phyloP scores from a whole-genome alignment of 2,113 vertebrate species.

The Pelvicachromis taeniatus region DNA sequence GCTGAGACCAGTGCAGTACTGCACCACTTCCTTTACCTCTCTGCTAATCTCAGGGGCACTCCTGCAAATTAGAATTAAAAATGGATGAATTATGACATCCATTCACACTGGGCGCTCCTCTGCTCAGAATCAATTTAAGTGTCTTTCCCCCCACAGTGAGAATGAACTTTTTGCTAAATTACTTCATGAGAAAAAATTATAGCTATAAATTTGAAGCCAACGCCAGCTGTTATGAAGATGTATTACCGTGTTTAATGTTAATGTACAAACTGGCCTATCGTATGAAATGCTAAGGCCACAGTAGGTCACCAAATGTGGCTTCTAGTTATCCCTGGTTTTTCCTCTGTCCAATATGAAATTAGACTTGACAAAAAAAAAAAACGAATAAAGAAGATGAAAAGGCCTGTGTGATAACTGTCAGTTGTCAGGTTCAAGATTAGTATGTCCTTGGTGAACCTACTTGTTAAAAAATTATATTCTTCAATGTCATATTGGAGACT shows the following conservation, averaged over 20 bases:
- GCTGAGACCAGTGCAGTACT: not conserved
- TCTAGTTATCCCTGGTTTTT: conserved; percentile 16
- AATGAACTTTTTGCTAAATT: conserved; percentile 56
- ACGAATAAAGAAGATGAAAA: not conserved
- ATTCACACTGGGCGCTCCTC: conserved; percentile 18
- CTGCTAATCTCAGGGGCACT: conserved; percentile 45
- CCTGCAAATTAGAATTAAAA: conserved; percentile 48
- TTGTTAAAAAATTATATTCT: not conserved
- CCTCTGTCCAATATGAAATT: not conserved
- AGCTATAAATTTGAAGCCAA: conserved; percentile 53
- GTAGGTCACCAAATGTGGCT: conserved; percentile 16
- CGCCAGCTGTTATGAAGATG: conserved; percentile 64
- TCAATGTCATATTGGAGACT: not conserved
- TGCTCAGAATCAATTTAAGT: conserved; percentile 58
- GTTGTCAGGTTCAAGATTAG: not conserved
- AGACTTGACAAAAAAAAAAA: not conserved
- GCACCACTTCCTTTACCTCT: not conserved
- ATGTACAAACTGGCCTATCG: conserved; percentile 19
- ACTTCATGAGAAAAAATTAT: conserved; percentile 59
- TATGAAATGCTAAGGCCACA: conserved; percentile 23
- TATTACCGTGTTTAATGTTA: conserved; percentile 55
- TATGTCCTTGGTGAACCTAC: not conserved
- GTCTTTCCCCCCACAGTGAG: conserved; percentile 36
- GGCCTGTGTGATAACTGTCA: not conserved
- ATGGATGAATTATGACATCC: conserved; percentile 60